Evolutionary conservation across 2,113 vertebrate species (phyloP).

Genomic region (Donacobius atricapilla): DNA sequence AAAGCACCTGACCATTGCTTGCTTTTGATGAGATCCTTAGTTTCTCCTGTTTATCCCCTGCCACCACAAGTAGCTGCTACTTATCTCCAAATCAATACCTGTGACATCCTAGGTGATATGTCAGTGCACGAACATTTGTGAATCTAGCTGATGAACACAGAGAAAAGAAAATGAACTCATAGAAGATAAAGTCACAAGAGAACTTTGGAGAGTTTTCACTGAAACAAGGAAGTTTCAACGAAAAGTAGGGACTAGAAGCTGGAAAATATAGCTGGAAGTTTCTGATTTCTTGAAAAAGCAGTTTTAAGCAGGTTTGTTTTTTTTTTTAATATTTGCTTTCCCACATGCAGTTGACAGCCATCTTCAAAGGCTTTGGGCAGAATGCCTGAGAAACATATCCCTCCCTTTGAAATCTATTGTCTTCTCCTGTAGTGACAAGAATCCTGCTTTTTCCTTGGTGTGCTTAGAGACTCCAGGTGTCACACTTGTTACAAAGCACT

Average conservation of each 20-base stretch:
- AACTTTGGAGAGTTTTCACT: not conserved
- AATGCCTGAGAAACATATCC: not conserved
- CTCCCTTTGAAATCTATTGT: not conserved
- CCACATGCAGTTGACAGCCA: not conserved
- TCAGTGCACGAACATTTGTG: not conserved
- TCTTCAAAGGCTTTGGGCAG: not conserved
- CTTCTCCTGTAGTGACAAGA: rapidly evolving
- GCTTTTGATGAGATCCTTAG: not conserved
- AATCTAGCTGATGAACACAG: not conserved
- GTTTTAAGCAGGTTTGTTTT: not conserved
- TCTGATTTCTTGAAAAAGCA: not conserved
- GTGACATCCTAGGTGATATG: not conserved
- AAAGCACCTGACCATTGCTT: not conserved
- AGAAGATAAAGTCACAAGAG: not conserved
- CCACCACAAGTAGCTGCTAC: not conserved
- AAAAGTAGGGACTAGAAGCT: not conserved
- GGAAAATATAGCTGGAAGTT: not conserved
- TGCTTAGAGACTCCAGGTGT: not conserved
- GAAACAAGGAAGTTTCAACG: not conserved
- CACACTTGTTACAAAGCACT: not conserved
- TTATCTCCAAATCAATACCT: not conserved
- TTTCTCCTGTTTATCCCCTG: not conserved
- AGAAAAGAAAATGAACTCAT: not conserved
- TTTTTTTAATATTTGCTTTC: not conserved
- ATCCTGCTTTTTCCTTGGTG: not conserved